Evolutionary conservation across 2,888 invertebrate species (phyloP), one percentile per base, ranked within the genome.

Genomic region (Arctia plantaginis): DNA sequence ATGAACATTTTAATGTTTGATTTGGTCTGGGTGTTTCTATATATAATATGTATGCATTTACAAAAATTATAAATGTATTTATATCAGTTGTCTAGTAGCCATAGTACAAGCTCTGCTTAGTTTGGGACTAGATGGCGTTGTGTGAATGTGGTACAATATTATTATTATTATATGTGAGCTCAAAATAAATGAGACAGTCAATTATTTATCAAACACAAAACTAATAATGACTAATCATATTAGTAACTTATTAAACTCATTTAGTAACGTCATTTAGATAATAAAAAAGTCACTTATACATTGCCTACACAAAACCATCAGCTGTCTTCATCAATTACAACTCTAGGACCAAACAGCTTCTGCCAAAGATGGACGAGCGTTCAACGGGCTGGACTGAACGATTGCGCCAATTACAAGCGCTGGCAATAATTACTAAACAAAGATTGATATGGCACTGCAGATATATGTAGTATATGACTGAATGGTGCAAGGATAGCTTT

Each of bases 391-490:
- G 35, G n/a, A n/a, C 62, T 87, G 88, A 88, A 80, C 80, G 86
- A 88, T 87, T 77, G 77, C 76, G 55, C 81, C 84, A 88, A 87
- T 88, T 88, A 87, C 76, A 66, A 72, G 73, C 75, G 73, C 68
- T 75, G 78, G 75, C 81, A 78, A 83, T 88, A 85, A 88, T 89
- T 88, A 86, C 82, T 79, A 81, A 74, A 80, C 83, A 69, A 86
- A 90, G 89, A 90, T 85, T 80, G 90, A 90, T 90, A 84, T 76
- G 72, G 77, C 75, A 72, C 71, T 35, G 44, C 79, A 85, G 85
- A 83, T 80, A 79, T 59, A 59, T 69, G 39, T 51, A 55, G 8
- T 44, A 18, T 41, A 15, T 51, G 0, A 15, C 67, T 47, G 13
- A 23, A 51, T 33, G 23, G 44, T 33, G 13, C 51, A 55, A 27